phyloP scores from a whole-genome alignment of 2,113 vertebrate species.

The Petrocephalus zakoni region DNA sequence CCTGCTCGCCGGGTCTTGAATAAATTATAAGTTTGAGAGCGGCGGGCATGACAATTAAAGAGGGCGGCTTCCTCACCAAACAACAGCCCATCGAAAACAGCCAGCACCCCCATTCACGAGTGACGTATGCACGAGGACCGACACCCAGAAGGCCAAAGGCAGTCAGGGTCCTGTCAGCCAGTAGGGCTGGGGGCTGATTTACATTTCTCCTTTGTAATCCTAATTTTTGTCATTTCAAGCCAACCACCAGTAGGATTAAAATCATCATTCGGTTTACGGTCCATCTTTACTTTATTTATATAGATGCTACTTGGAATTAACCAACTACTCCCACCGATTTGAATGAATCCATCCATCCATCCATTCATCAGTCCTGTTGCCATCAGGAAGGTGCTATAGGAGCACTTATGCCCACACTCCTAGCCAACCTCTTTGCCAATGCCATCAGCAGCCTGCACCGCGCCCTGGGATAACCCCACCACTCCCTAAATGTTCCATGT shows the following conservation, averaged over 20 bases:
- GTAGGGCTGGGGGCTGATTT: not conserved
- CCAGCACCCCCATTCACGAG: not conserved
- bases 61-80: not conserved
- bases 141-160: not conserved
- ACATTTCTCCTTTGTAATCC: not conserved
- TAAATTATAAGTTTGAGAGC: not conserved
- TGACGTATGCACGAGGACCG: not conserved
- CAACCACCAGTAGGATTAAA: not conserved
- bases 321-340: not conserved
- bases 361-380: not conserved
- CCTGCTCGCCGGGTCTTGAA: not conserved
- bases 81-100: not conserved
- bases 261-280: not conserved
- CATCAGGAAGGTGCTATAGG: not conserved
- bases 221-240: not conserved
- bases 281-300: not conserved
- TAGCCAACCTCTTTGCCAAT: not conserved
- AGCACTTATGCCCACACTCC: not conserved
- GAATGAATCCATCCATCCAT: not conserved
- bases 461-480: not conserved
- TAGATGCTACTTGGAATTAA: not conserved
- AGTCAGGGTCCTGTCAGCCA: not conserved
- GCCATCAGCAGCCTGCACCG: not conserved
- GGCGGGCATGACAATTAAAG: not conserved
- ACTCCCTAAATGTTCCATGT: not conserved